These are phyloP conservation scores for Lasioglossum albipes DNA, from an alignment of 1,140 invertebrate genomes.

Conservation along the genomic window DNA sequence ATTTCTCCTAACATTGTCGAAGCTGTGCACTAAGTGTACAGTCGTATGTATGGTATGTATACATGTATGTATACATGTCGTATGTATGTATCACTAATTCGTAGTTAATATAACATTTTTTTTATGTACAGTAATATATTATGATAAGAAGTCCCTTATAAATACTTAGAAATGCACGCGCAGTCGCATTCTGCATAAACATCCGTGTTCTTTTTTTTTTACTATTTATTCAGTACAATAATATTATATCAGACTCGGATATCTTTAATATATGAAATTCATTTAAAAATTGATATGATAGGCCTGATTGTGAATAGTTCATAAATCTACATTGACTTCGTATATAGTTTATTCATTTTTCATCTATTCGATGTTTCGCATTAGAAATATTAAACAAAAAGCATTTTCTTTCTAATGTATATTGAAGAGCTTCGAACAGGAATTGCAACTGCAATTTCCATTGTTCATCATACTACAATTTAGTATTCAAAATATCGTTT, in stretches of 20 bases:
- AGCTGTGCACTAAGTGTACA: constrained; percentile 43
- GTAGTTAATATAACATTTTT: constrained; percentile 31
- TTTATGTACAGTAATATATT: constrained; percentile 55
- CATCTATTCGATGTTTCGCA: background rate
- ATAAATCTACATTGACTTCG: constrained; percentile 16
- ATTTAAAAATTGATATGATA: constrained; percentile 49
- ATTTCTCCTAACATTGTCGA: constrained; percentile 22
- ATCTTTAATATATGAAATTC: constrained; percentile 23
- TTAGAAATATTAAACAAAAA: background rate
- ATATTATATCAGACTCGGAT: constrained; percentile 26
- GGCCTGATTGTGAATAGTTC: constrained; percentile 30
- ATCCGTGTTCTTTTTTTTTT: background rate
- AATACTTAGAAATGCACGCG: constrained; percentile 29
- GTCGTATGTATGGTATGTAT: too few relatives aligned
- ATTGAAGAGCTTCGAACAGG: background rate
- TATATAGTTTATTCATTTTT: constrained; percentile 10
- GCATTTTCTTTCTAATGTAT: background rate
- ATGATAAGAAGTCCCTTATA: constrained; percentile 52
- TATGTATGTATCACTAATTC: constrained; percentile 20
- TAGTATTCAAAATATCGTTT: constrained; percentile 41
- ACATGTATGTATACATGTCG: too few relatives aligned
- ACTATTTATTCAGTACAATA: constrained; percentile 22
- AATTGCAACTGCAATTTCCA: background rate
- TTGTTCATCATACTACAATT: constrained; percentile 8
- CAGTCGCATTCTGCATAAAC: constrained; percentile 13